phyloP scores from a whole-genome alignment of 2,888 invertebrate species.

The Rhimphoctona megacephalus region DNA sequence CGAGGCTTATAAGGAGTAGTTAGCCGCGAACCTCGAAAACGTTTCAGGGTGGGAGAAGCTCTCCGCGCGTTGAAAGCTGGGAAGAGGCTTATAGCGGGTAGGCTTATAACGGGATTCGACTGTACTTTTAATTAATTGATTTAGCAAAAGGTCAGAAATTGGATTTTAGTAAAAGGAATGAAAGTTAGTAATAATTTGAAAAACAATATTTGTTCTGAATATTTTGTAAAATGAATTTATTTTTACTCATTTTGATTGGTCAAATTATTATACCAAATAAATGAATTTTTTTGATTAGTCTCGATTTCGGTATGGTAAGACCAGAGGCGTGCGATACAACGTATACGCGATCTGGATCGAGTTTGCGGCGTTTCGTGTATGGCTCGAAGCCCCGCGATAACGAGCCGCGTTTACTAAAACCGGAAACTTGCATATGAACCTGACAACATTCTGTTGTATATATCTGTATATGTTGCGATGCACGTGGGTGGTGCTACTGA shows the following conservation, averaged over 20 bases:
- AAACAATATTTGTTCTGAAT: not conserved
- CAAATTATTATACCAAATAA: not conserved
- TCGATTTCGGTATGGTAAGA: slow-evolving; percentile 61
- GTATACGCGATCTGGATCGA: not conserved
- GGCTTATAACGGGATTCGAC: too few relatives aligned
- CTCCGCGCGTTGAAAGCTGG: too few relatives aligned
- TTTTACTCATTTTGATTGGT: not conserved
- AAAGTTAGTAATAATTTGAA: not conserved
- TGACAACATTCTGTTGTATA: not conserved
- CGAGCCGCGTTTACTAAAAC: slow-evolving; percentile 41
- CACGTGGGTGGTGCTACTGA: slow-evolving; percentile 68
- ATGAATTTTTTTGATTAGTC: not conserved
- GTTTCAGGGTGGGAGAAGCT: too few relatives aligned
- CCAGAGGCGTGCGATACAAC: not conserved
- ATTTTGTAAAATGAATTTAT: not conserved
- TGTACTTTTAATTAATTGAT: too few relatives aligned
- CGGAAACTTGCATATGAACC: slow-evolving; percentile 51
- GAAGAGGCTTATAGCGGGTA: too few relatives aligned
- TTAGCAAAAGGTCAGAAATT: not conserved
- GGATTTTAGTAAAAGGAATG: not conserved
- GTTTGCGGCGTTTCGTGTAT: slow-evolving; percentile 15
- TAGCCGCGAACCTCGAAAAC: too few relatives aligned
- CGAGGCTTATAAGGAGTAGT: too few relatives aligned
- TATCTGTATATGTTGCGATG: slow-evolving; percentile 1
- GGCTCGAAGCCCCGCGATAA: slow-evolving; percentile 53